Evolutionary conservation across 2,797 vertebrate species (phyloP), one percentile per base, ranked within the genome.

Genomic region (Microcaecilia unicolor): DNA sequence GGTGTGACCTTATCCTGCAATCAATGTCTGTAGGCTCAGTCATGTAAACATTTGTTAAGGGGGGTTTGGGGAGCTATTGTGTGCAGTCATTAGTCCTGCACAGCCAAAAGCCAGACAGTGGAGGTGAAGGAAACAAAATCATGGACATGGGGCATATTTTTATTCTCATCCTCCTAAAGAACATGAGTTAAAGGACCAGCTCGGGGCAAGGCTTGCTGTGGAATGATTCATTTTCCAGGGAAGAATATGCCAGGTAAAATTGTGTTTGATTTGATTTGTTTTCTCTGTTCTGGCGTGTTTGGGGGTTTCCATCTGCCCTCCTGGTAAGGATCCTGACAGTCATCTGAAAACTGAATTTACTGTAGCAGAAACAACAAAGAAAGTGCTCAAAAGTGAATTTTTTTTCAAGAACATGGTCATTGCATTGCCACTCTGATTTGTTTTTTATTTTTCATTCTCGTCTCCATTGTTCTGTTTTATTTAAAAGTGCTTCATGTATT

Each of bases 11-110:
- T 52, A 51, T 41, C 48, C 58, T 58, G 75, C 70, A 75, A 70
- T 85, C 76, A 70, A 72, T 79, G 85, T 76, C 78, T 83, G 72
- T 86, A 81, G 70, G 80, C 70, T 71, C 41, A 71, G 69, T 51
- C 64, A 48, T 78, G 74, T 72, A 77, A 83, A 71, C 72, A 69
- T 46, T 40, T 60, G 68, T 64, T 58, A 49, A 53, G 37, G 51
- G 64, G 34, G 47, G 42, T 65, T 74, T 61, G 61, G 60, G 54
- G 50, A 44, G 27, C 55, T 59, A 59, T 52, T 72, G 49, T 52
- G 42, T 63, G 31, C 58, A 41, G 48, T 44, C 53, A 45, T 33
- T 59, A 29, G 22, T 22, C 30, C 33, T 18, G 12, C 33, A 35
- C 9, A 35, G 16, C 28, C 42, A 38, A 54, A 40, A 15, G 15